A percentile compares a stretch with the other conserved stretches of the same genome.
These are phyloP conservation scores for Denticeps clupeoides DNA, from an alignment of 2,797 vertebrate genomes.

Conservation along the genomic window DNA sequence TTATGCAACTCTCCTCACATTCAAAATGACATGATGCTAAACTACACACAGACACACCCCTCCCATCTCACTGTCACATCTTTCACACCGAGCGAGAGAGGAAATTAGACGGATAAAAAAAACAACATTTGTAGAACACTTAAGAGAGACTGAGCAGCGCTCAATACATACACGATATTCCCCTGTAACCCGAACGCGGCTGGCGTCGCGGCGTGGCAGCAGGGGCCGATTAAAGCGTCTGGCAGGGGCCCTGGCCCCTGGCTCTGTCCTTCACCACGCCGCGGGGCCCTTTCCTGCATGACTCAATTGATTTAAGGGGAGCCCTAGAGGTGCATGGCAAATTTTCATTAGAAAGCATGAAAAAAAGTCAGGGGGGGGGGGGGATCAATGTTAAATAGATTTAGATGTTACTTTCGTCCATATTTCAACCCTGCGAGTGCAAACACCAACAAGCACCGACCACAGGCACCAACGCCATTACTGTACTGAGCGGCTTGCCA, in stretches of 20 bases:
- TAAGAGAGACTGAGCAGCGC: neutral
- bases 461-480: no score
- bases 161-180: conserved; percentile 26
- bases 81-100: no score
- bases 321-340: conserved; percentile 28
- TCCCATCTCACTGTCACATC: no score
- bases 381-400: conserved; percentile 38
- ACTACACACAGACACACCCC: neutral
- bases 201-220: conserved; percentile 15
- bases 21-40: no score
- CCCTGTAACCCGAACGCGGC: conserved; percentile 14
- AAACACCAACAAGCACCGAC: neutral
- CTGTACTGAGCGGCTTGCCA: conserved; percentile 22
- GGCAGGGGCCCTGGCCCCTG: conserved; percentile 5
- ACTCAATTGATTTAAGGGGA: conserved; percentile 33
- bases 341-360: conserved; percentile 31
- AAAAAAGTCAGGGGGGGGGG: conserved; percentile 5
- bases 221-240: conserved; percentile 25
- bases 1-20: no score
- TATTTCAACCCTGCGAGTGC: conserved; percentile 29
- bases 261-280: conserved; percentile 21
- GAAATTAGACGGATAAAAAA: neutral
- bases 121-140: neutral
- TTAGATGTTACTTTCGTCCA: conserved; percentile 31
- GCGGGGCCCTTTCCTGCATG: conserved; percentile 17